Evolutionary conservation across 2,113 vertebrate genomes (phyloP).

Genomic region (Eclectus roratus): DNA sequence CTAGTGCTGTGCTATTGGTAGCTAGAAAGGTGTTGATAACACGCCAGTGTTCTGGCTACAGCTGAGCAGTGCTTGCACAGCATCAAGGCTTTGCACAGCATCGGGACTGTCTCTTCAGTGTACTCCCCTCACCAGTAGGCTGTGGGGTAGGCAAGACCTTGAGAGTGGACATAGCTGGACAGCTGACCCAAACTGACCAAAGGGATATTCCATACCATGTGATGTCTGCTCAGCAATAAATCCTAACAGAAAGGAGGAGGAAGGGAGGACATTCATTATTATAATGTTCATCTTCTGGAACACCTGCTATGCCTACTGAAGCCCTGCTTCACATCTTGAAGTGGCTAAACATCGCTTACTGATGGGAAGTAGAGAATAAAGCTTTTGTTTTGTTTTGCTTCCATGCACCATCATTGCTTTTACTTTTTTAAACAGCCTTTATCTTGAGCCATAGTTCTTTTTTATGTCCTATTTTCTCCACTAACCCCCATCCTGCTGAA

Average conservation of each 20-base stretch:
- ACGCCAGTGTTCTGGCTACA: background rate
- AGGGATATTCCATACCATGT: background rate
- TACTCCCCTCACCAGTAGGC: background rate
- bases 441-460: background rate
- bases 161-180: background rate
- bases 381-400: background rate
- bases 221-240: background rate
- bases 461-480: background rate
- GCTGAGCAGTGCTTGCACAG: background rate
- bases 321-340: background rate
- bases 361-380: background rate
- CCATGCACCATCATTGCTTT: background rate
- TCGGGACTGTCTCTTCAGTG: background rate
- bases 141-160: background rate
- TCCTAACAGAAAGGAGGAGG: background rate
- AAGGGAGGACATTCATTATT: background rate
- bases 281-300: background rate
- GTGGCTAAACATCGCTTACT: background rate
- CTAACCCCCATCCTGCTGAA: background rate
- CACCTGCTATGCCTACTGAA: background rate
- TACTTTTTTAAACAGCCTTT: background rate
- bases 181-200: background rate
- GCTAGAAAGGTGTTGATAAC: background rate
- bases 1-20: background rate
- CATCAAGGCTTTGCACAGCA: background rate